Conservation (phyloP, 2,888 invertebrate genomes). For the Stramonita haemastoma region DNA sequence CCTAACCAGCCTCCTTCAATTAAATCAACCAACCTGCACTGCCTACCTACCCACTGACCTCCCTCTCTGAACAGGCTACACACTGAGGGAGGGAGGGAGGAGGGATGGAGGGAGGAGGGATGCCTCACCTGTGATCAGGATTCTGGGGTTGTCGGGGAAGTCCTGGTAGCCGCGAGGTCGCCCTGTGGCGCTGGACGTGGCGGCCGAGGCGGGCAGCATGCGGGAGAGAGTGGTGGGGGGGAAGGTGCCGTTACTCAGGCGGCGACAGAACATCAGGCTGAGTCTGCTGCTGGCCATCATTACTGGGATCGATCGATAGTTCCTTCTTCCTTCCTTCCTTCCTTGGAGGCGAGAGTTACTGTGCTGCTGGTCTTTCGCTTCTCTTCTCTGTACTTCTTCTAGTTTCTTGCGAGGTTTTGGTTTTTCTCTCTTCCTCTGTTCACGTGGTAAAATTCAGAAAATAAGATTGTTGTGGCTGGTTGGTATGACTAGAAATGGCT, state of each 20-base stretch:
- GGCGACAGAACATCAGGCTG: conserved; percentile 30
- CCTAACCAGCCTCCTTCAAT: too few species aligned
- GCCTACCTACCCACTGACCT: too few species aligned
- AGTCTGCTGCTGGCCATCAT: conserved; percentile 30
- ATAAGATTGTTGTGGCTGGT: too few species aligned
- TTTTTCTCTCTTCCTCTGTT: background rate
- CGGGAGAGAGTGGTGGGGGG: conserved; percentile 36
- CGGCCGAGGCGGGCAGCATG: background rate
- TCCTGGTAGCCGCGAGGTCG: conserved; percentile 41
- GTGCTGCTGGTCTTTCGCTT: background rate
- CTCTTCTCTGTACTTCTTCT: background rate
- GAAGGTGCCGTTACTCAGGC: conserved; percentile 14
- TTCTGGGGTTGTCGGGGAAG: conserved; percentile 43
- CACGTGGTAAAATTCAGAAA: background rate
- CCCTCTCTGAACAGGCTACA: too few species aligned
- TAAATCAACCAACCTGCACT: too few species aligned
- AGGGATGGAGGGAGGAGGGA: too few species aligned
- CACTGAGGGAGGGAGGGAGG: too few species aligned
- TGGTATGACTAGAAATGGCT: too few species aligned
- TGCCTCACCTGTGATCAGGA: conserved; percentile 55
- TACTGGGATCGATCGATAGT: background rate
- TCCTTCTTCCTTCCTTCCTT: too few species aligned
- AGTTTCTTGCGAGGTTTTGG: background rate
- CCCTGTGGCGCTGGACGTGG: background rate
- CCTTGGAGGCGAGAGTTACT: background rate